phyloP scores from a whole-genome alignment of 2,797 vertebrate genomes.

The Chaunax sp. region DNA sequence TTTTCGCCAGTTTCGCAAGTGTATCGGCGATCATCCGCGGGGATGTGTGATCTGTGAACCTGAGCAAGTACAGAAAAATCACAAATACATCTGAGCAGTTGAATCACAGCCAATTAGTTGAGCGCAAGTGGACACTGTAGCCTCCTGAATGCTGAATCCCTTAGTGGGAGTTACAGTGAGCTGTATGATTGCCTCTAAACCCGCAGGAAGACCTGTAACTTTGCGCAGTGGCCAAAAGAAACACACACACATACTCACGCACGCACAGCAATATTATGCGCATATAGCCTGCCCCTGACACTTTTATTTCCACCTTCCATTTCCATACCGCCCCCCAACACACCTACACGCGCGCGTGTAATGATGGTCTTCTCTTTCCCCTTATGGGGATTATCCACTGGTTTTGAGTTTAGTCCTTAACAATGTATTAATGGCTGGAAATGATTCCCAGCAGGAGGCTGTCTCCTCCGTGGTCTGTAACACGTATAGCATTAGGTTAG shows the following conservation, averaged over 20 bases:
- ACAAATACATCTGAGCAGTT: conserved; percentile 17
- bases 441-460: conserved; percentile 24
- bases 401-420: conserved; percentile 41
- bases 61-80: conserved; percentile 41
- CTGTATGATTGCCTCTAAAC: conserved; percentile 40
- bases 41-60: conserved; percentile 47
- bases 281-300: conserved; percentile 22
- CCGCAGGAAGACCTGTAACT: conserved; percentile 73
- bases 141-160: conserved; percentile 26
- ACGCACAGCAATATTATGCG: conserved; percentile 13
- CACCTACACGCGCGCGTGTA: neutral
- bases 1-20: conserved; percentile 24
- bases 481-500: conserved; percentile 18
- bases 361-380: neutral
- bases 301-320: conserved; percentile 43
- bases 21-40: conserved; percentile 1
- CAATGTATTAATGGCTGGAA: conserved; percentile 14
- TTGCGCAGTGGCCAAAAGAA: conserved; percentile 78
- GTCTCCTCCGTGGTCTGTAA: conserved; percentile 21
- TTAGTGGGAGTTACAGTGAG: conserved; percentile 27
- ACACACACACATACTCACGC: conserved; percentile 14
- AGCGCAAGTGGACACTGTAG: conserved; percentile 50
- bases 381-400: conserved; percentile 12
- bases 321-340: conserved; percentile 16
- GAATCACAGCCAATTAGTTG: conserved; percentile 18